Evolutionary conservation across 2,113 vertebrate genomes (phyloP).

Genomic region (Calypte anna): DNA sequence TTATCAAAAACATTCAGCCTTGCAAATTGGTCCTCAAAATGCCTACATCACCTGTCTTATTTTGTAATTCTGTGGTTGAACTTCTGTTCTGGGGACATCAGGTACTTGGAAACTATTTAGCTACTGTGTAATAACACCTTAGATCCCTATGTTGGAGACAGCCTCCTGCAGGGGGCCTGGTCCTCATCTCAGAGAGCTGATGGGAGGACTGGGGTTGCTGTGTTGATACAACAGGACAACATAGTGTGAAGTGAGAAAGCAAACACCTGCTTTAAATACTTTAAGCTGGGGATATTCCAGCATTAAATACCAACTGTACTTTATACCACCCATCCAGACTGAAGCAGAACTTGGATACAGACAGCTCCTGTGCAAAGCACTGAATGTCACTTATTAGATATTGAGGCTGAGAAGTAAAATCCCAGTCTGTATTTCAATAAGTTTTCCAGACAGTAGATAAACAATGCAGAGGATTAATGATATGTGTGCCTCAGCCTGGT

Average conservation of each 20-base stretch:
- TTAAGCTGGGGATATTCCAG: background rate
- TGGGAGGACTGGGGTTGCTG: background rate
- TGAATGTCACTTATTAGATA: background rate
- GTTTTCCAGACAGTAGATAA: background rate
- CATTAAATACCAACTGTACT: background rate
- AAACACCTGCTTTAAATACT: background rate
- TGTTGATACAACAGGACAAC: background rate
- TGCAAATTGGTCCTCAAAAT: background rate
- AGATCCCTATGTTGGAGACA: background rate
- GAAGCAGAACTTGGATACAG: background rate
- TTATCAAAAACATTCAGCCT: background rate
- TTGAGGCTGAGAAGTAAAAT: background rate
- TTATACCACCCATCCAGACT: background rate
- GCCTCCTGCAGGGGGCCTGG: background rate
- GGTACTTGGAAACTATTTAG: background rate
- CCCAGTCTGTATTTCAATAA: background rate
- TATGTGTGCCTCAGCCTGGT: background rate
- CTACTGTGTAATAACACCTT: background rate
- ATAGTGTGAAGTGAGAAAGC: background rate
- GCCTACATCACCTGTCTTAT: background rate
- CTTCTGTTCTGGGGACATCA: background rate
- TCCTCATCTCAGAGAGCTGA: background rate
- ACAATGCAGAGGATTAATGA: background rate
- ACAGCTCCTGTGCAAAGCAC: background rate
- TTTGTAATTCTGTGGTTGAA: background rate